A percentile compares a stretch with the other conserved stretches of the same genome.
Conservation (phyloP, 2,888 invertebrate species). For the Drosophila neonasuta region DNA sequence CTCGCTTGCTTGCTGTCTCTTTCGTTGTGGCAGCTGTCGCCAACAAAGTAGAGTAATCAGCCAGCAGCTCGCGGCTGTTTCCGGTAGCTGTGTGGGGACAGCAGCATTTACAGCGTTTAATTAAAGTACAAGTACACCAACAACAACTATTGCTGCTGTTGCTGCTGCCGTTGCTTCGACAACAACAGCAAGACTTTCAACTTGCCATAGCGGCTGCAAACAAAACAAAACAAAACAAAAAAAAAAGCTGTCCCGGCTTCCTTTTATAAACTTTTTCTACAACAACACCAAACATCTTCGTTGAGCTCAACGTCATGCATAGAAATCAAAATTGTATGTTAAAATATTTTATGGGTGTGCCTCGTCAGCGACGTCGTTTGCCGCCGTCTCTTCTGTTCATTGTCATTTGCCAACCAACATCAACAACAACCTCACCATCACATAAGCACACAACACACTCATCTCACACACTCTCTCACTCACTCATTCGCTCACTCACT, state of each 20-base stretch:
- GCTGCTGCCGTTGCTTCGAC: slow-evolving; percentile 1
- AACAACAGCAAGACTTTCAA: slow-evolving; percentile 33
- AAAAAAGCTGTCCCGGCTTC: slow-evolving; percentile 46
- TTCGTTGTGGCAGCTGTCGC: slow-evolving; percentile 28
- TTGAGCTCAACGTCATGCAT: slow-evolving; percentile 48
- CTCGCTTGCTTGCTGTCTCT: neutral
- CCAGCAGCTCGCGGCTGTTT: slow-evolving; percentile 42
- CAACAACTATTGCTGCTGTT: slow-evolving; percentile 12
- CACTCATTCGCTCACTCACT: slow-evolving; percentile 18
- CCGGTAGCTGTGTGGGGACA: slow-evolving; percentile 42
- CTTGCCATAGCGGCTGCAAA: slow-evolving; percentile 23
- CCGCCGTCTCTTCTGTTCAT: slow-evolving; percentile 44
- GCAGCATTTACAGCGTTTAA: slow-evolving; percentile 38
- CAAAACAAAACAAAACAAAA: slow-evolving; percentile 13
- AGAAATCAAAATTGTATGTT: slow-evolving; percentile 67
- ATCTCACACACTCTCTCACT: slow-evolving; percentile 11
- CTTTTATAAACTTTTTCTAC: slow-evolving; percentile 42
- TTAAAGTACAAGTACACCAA: slow-evolving; percentile 42
- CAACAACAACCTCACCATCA: neutral
- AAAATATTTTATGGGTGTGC: slow-evolving; percentile 63
- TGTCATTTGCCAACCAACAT: slow-evolving; percentile 49
- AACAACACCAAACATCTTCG: slow-evolving; percentile 13
- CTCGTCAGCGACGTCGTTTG: slow-evolving; percentile 15
- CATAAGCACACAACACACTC: slow-evolving; percentile 25
- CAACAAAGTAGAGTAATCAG: slow-evolving; percentile 43